Percentiles rank a stretch among this genome's conserved stretches.
Conservation (phyloP, 2,888 invertebrate genomes). For the Hofmannophila pseudospretella region DNA sequence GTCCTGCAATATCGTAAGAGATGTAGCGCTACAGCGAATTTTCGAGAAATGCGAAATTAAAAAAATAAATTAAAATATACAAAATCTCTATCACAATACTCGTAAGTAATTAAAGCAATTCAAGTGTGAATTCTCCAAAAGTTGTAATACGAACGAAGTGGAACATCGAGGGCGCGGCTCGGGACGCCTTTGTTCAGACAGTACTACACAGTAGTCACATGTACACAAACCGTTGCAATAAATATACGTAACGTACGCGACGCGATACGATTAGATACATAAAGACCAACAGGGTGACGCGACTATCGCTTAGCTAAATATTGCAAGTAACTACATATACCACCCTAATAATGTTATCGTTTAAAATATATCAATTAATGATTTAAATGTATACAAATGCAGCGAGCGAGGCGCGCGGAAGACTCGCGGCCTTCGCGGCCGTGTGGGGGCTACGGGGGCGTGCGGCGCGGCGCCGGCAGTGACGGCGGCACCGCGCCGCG, state of each 20-base stretch:
- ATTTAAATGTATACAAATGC: conserved; percentile 55
- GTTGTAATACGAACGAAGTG: conserved; percentile 67
- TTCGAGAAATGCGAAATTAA: conserved; percentile 70
- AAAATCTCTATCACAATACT: conserved; percentile 79
- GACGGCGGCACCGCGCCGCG: conserved; percentile 4
- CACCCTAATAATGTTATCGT: conserved; percentile 52
- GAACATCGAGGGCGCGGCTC: conserved; percentile 10
- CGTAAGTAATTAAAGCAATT: conserved; percentile 78
- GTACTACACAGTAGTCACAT: conserved; percentile 60
- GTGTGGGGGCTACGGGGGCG: conserved; percentile 4
- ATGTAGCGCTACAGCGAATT: conserved; percentile 68
- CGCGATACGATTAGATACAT: conserved; percentile 37
- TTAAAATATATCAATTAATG: conserved; percentile 56
- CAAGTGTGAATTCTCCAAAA: conserved; percentile 76
- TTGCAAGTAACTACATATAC: conserved; percentile 69
- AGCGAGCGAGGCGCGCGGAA: conserved; percentile 38
- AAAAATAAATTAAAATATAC: conserved; percentile 78
- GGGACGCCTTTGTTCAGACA: conserved; percentile 24
- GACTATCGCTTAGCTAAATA: conserved; percentile 64
- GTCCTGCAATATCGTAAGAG: conserved; percentile 62
- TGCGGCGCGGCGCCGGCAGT: neutral
- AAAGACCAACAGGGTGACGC: conserved; percentile 48
- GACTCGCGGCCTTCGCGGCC: conserved; percentile 23
- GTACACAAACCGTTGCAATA: conserved; percentile 49
- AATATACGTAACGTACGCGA: conserved; percentile 47